phyloP scores from a whole-genome alignment of 2,113 vertebrate genomes.

The Prunella himalayana region DNA sequence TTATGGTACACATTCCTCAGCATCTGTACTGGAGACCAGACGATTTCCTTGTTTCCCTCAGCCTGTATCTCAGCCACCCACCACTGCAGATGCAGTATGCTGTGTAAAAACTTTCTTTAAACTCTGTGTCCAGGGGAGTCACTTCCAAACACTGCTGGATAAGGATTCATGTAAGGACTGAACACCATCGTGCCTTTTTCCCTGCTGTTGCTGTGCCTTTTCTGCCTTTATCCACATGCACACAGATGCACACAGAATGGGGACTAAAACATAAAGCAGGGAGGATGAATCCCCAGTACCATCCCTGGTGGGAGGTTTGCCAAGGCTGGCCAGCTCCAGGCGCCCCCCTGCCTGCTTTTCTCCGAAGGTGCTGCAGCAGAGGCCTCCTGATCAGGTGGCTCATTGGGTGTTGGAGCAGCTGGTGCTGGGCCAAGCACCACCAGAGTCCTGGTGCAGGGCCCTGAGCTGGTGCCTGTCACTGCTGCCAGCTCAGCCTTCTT shows the following conservation, averaged over 20 bases:
- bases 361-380: neutral
- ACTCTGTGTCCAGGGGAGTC: neutral
- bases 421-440: rapidly evolving
- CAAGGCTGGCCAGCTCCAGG: rapidly evolving
- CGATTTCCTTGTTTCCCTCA: neutral
- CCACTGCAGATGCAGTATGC: neutral
- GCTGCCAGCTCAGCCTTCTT: neutral
- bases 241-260: rapidly evolving
- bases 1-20: slow-evolving; percentile 23
- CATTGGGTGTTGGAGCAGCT: neutral
- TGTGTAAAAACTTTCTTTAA: neutral
- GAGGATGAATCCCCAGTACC: neutral
- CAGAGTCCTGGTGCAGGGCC: neutral
- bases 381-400: neutral
- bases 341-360: neutral
- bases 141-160: neutral
- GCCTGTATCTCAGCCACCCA: neutral
- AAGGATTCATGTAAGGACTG: neutral
- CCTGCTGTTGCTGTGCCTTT: neutral
- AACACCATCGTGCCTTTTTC: neutral
- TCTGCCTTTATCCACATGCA: neutral
- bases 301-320: neutral
- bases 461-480: neutral
- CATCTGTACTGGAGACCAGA: slow-evolving; percentile 18
- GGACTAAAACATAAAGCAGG: neutral